Percentiles rank a stretch among this genome's conserved stretches.
Evolutionary conservation across 2,797 vertebrate species (phyloP).

Genomic region (Cercopithecus petaurista): DNA sequence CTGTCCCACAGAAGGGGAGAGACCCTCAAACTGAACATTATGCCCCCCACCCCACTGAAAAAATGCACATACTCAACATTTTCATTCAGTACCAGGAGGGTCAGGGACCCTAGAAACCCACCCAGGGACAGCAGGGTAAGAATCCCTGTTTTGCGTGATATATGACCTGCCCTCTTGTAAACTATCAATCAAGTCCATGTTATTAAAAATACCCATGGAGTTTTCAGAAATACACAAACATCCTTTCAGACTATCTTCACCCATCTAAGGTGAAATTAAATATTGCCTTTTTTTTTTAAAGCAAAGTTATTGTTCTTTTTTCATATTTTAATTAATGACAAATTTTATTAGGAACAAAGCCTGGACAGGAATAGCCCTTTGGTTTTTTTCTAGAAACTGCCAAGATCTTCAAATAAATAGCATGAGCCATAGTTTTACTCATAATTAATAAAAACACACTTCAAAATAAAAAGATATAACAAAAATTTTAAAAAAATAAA

Average conservation of each 20-base stretch:
- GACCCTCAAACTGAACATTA: not conserved
- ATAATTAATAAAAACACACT: not conserved
- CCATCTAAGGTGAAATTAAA: not conserved
- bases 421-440: not conserved
- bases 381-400: not conserved
- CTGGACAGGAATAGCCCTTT: not conserved
- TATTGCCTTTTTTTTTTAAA: not conserved
- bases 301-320: constrained; percentile 14
- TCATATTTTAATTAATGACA: not conserved
- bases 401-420: not conserved
- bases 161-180: not conserved
- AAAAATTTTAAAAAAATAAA: not conserved
- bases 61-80: not conserved
- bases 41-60: not conserved
- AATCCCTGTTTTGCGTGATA: not conserved
- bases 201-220: not conserved
- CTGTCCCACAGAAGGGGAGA: not conserved
- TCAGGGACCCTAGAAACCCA: not conserved
- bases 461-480: not conserved
- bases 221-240: constrained; percentile 38
- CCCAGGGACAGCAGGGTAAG: not conserved
- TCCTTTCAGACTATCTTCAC: not conserved
- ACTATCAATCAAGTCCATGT: not conserved
- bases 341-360: not conserved
- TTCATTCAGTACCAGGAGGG: not conserved